A percentile compares a stretch with the other conserved stretches of the same genome.
Conservation (phyloP, 2,113 vertebrate species). For the Paradisaea rubra region DNA sequence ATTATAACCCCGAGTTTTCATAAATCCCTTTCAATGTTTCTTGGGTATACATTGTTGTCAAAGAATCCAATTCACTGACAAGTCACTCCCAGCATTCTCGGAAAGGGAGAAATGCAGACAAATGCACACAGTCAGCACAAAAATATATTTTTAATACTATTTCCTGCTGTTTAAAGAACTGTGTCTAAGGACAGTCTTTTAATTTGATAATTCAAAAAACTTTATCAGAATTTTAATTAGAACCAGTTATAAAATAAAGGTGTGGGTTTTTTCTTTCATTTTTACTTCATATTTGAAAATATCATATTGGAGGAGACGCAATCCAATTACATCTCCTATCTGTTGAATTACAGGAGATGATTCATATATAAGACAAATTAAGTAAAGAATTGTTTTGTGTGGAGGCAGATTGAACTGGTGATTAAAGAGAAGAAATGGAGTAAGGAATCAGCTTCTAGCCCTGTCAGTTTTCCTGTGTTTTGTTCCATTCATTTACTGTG, state of each 20-base stretch:
- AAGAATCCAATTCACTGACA: background rate
- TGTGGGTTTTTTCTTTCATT: fast-evolving
- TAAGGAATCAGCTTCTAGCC: background rate
- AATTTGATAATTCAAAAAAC: background rate
- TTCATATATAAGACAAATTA: background rate
- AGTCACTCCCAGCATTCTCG: background rate
- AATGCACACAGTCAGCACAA: background rate
- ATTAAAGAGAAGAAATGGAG: background rate
- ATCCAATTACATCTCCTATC: background rate
- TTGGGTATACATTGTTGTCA: background rate
- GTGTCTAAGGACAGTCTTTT: background rate
- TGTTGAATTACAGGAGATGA: background rate
- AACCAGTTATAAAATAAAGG: background rate
- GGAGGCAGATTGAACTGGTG: background rate
- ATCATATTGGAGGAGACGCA: background rate
- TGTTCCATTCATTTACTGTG: background rate
- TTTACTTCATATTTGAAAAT: background rate
- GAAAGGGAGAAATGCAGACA: background rate
- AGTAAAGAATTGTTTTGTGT: background rate
- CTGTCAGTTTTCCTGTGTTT: background rate
- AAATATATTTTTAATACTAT: background rate
- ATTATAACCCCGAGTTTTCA: background rate
- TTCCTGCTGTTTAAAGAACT: background rate
- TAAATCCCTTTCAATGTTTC: background rate
- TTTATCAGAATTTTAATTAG: background rate